Percentiles rank a stretch among this genome's conserved stretches.
phyloP scores from a whole-genome alignment of 2,113 vertebrate species.

The Microtus ochrogaster region DNA sequence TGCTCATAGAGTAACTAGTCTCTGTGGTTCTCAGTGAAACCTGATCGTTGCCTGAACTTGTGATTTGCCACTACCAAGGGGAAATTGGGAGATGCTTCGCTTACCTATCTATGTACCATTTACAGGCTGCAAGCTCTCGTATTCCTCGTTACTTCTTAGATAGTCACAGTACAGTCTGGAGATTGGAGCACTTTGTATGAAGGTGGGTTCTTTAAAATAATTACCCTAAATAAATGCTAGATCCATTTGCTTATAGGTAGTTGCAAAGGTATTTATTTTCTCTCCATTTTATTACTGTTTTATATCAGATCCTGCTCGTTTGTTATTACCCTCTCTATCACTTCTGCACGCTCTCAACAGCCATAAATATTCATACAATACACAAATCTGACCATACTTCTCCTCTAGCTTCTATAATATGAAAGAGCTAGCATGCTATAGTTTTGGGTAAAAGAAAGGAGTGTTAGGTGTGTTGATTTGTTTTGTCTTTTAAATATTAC shows the following conservation, averaged over 20 bases:
- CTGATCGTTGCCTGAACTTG: background rate
- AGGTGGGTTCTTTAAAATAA: background rate
- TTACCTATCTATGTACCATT: background rate
- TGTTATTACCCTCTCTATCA: background rate
- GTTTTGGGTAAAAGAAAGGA: background rate
- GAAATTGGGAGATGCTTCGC: background rate
- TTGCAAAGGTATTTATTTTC: conserved; percentile 5
- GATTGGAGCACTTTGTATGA: background rate
- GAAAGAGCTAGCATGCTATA: background rate
- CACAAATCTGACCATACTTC: background rate
- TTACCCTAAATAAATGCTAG: background rate
- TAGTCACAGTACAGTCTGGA: background rate
- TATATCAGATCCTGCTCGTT: background rate
- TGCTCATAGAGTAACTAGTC: background rate
- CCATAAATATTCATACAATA: background rate
- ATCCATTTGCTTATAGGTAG: background rate
- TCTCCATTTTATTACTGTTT: background rate
- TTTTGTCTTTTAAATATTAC: background rate
- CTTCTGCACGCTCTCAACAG: background rate
- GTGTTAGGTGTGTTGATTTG: background rate
- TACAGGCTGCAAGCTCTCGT: background rate
- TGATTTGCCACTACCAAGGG: background rate
- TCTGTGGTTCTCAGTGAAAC: background rate
- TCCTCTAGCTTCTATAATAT: background rate
- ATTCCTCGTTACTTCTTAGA: background rate